Base-by-base conservation (phyloP, 2,888 invertebrate genomes). In the Neocrepidodera transversa region DNA sequence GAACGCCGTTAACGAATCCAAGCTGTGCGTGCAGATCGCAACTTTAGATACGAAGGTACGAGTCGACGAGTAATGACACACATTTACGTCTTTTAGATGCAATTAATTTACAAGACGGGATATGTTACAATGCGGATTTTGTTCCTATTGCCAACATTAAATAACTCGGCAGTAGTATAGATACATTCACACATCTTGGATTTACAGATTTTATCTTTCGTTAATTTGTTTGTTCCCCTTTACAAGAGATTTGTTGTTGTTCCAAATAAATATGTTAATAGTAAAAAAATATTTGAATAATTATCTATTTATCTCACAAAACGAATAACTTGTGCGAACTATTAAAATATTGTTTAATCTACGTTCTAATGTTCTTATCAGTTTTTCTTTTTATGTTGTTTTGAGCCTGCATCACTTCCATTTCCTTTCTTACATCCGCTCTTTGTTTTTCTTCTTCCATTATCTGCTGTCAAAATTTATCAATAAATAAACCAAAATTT, bases 1-100 rank as follows among this genome's bases (percentile, higher is more conserved):
- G 43, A 43, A 23, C 18, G 20, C 43, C 43, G 10, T 43, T 43
- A 43, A 43, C 43, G 43, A 43, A 43, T 23, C 20, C 43, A 43
- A 13, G 43, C 8, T 43, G 63, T 63, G 60, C 57, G 58, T 60
- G 57, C 35, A 51, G 57, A 60, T 63, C 18, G 51, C 26, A 38
- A 54, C 35, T 49, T 54, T 51, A 57, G 60, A 58, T 63, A 53
- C 20, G 30, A 10, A 11, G 4, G 13, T 35, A 43, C 13, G 18
- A 16, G 32, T 30, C 23, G 32, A 35, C 17, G 8, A 58, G 45
- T 51, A 60, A 50, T 43, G 53, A 56, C 57, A 63, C 40, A 48
- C 50, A 58, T 49, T 57, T 54, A 45, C 49, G 60, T 63, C 58
- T 58, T 47, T 58, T 54, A 47, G 50, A n/a, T 6, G 55, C 42